Conservation (phyloP, 1,140 invertebrate genomes). For the Lepidotrigona ventralis region DNA sequence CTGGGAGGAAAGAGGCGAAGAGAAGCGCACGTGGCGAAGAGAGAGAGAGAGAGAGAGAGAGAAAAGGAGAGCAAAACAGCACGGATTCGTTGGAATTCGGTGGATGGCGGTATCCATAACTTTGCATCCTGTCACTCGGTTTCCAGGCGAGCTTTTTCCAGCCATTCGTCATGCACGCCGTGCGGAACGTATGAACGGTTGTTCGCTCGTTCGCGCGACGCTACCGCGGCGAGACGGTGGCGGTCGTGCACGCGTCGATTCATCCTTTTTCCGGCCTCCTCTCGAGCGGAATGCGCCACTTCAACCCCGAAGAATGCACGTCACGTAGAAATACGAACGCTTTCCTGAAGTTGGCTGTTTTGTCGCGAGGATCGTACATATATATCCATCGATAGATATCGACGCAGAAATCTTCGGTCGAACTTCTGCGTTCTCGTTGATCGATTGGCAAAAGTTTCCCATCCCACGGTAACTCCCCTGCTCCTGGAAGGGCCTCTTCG, state of each 20-base stretch:
- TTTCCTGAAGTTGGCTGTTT: slow-evolving; percentile 18
- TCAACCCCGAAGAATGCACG: slow-evolving; percentile 30
- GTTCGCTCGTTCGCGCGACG: slow-evolving; percentile 2
- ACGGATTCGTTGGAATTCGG: slow-evolving; percentile 27
- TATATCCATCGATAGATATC: not conserved
- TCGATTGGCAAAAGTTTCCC: slow-evolving; percentile 14
- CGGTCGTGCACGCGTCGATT: slow-evolving; percentile 32
- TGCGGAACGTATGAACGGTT: slow-evolving; percentile 15
- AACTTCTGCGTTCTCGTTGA: not conserved
- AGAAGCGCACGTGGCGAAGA: not conserved
- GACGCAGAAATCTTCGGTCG: not conserved
- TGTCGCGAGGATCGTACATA: slow-evolving; percentile 3
- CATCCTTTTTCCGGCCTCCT: slow-evolving; percentile 24
- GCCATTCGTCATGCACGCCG: slow-evolving; percentile 43
- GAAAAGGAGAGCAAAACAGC: not conserved
- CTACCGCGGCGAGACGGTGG: not conserved
- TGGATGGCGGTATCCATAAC: slow-evolving; percentile 38
- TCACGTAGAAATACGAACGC: slow-evolving; percentile 31
- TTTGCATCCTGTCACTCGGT: slow-evolving; percentile 46
- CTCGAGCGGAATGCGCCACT: slow-evolving; percentile 26
- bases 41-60: too few species aligned
- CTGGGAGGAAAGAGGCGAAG: not conserved
- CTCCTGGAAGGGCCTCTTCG: not conserved
- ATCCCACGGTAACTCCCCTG: not conserved
- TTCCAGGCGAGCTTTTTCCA: slow-evolving; percentile 25